Conservation (phyloP, 2,797 vertebrate species). For the Buphagus erythrorhynchus region DNA sequence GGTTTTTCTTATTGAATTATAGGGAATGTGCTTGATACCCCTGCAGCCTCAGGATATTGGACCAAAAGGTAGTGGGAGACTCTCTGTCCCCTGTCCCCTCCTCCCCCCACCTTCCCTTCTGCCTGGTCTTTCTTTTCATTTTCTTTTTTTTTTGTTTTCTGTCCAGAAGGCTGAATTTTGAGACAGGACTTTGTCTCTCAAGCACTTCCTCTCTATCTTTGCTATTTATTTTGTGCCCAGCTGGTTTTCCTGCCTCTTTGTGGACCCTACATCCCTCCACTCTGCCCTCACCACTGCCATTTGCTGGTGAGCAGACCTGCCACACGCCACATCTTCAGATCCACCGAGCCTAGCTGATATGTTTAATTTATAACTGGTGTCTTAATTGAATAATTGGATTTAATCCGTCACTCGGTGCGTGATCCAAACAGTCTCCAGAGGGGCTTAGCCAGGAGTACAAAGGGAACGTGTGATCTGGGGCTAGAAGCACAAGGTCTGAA, state of each 20-base stretch:
- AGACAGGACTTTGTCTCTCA: not conserved
- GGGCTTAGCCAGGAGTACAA: not conserved
- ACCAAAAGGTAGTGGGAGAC: not conserved
- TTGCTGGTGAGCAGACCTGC: not conserved
- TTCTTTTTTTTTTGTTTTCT: not conserved
- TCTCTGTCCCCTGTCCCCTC: not conserved
- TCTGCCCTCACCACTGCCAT: fast-evolving
- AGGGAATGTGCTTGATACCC: conserved; percentile 61
- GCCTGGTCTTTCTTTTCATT: not conserved
- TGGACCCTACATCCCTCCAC: not conserved
- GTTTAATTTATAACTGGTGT: conserved; percentile 18
- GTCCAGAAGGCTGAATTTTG: not conserved
- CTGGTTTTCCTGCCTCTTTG: not conserved
- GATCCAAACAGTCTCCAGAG: conserved; percentile 12
- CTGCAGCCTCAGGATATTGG: conserved; percentile 35
- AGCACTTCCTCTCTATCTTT: not conserved
- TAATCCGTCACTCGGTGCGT: not conserved
- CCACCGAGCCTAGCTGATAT: not conserved
- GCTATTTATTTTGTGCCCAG: not conserved
- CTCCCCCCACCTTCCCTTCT: not conserved
- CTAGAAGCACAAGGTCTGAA: not conserved
- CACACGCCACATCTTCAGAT: not conserved
- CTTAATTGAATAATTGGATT: conserved; percentile 42
- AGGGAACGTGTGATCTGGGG: not conserved
- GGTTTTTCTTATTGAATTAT: conserved; percentile 82